Conservation (phyloP, 2,888 invertebrate genomes). For the Mechanitis mazaeus region DNA sequence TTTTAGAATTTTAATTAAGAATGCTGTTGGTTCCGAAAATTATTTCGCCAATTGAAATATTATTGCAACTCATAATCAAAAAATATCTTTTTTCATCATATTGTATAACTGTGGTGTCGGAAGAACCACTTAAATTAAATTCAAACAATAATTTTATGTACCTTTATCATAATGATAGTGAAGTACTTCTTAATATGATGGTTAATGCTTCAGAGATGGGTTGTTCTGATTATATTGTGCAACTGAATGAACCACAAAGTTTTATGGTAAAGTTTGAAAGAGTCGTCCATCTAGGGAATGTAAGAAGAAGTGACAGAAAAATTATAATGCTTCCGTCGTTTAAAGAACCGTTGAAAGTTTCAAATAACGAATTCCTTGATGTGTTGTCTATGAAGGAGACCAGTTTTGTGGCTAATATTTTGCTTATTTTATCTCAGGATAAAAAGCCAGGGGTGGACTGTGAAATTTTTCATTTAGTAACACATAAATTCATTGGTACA, state of each 20-base stretch:
- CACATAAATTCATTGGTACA: constrained; percentile 63
- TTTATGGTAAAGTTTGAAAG: constrained; percentile 61
- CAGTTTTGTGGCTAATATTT: constrained; percentile 52
- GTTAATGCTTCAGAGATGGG: constrained; percentile 58
- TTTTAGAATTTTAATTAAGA: constrained; percentile 5
- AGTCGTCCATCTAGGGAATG: constrained; percentile 50
- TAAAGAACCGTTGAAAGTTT: constrained; percentile 27
- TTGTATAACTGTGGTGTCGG: constrained; percentile 56
- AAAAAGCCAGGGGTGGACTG: constrained; percentile 30
- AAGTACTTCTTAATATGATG: constrained; percentile 40
- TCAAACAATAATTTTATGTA: constrained; percentile 39
- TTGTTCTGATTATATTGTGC: constrained; percentile 67
- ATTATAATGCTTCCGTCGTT: constrained; percentile 55
- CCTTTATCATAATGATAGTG: constrained; percentile 38
- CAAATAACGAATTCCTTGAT: constrained; percentile 32
- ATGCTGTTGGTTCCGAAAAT: constrained; percentile 26
- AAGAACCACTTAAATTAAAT: constrained; percentile 39
- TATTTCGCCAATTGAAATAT: constrained; percentile 46
- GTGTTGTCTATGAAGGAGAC: constrained; percentile 51
- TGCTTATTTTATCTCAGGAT: constrained; percentile 41
- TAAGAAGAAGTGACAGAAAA: constrained; percentile 65
- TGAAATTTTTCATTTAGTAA: constrained; percentile 49
- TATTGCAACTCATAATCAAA: constrained; percentile 48
- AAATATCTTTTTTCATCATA: constrained; percentile 49
- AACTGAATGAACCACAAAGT: constrained; percentile 46